Evolutionary conservation across 2,797 vertebrate genomes (phyloP).

Genomic region (Microctenopoma stevenorrisi): DNA sequence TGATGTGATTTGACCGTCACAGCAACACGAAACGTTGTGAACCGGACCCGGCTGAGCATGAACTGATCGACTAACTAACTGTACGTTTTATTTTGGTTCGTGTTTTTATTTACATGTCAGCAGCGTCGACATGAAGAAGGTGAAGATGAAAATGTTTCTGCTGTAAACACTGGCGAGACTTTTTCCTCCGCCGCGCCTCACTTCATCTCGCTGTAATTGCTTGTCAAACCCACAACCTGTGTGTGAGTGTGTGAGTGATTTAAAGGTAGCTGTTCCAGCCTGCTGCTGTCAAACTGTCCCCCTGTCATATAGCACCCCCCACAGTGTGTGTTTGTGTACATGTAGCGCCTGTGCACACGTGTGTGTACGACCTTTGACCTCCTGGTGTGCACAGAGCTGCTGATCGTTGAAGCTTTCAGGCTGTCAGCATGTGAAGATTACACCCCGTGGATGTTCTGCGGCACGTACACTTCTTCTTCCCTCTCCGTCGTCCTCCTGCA

Average conservation of each 20-base stretch:
- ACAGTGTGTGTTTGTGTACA: slow-evolving; percentile 8
- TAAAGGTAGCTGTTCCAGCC: too few species aligned
- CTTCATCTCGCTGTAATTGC: slow-evolving; percentile 19
- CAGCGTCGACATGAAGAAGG: too few species aligned
- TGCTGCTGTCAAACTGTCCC: slow-evolving; percentile 17
- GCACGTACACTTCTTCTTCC: slow-evolving; percentile 9
- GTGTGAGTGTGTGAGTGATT: too few species aligned
- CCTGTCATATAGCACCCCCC: not conserved
- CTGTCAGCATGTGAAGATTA: slow-evolving; percentile 44
- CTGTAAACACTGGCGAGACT: not conserved
- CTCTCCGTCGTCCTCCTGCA: not conserved
- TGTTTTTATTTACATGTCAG: too few species aligned
- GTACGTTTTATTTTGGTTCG: too few species aligned
- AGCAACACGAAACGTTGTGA: too few species aligned
- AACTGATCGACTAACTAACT: too few species aligned
- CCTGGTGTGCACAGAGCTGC: slow-evolving; percentile 7
- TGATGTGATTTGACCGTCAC: too few species aligned
- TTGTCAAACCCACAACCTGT: slow-evolving; percentile 2
- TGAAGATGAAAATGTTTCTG: not conserved
- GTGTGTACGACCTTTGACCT: slow-evolving; percentile 30
- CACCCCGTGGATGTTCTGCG: slow-evolving; percentile 21
- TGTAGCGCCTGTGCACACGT: slow-evolving; percentile 11
- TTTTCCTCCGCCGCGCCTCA: not conserved
- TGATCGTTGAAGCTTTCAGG: slow-evolving; percentile 41
- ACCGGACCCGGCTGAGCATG: too few species aligned